Evolutionary conservation across 2,797 vertebrate genomes (phyloP).

Genomic region (Varecia variegata): DNA sequence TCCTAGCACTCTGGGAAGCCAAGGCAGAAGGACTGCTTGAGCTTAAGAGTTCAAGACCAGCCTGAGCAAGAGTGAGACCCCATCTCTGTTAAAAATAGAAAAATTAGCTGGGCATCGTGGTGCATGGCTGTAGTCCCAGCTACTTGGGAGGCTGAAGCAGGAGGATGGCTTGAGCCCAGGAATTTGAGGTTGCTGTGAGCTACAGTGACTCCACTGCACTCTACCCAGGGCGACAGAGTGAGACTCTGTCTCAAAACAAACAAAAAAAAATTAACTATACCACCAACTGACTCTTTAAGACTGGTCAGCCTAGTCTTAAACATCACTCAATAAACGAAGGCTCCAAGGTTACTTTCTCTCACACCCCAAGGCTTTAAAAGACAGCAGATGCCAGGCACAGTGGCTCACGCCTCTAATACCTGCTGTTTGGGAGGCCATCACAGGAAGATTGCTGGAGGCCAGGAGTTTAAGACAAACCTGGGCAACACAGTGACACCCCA

Average conservation of each 20-base stretch:
- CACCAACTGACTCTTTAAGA: background rate
- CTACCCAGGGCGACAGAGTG: background rate
- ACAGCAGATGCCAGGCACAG: background rate
- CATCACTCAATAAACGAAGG: background rate
- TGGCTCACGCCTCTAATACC: background rate
- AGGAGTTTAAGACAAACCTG: background rate
- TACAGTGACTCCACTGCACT: background rate
- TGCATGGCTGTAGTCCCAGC: no score
- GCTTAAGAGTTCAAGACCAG: no score
- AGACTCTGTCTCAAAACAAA: background rate
- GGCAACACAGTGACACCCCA: background rate
- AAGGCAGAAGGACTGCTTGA: no score
- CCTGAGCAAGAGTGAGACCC: no score
- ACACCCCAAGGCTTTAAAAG: background rate
- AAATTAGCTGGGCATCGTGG: background rate
- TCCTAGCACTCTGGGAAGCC: no score
- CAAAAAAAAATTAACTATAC: background rate
- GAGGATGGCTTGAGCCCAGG: background rate
- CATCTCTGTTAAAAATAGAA: background rate
- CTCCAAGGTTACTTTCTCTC: background rate
- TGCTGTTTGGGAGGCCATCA: background rate
- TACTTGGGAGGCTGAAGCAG: background rate
- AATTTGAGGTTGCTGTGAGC: background rate
- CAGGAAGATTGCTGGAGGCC: background rate
- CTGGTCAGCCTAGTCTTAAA: background rate